These are phyloP conservation scores for Boulengeromyrus knoepffleri DNA, from an alignment of 2,113 vertebrate species.

Conservation along the genomic window DNA sequence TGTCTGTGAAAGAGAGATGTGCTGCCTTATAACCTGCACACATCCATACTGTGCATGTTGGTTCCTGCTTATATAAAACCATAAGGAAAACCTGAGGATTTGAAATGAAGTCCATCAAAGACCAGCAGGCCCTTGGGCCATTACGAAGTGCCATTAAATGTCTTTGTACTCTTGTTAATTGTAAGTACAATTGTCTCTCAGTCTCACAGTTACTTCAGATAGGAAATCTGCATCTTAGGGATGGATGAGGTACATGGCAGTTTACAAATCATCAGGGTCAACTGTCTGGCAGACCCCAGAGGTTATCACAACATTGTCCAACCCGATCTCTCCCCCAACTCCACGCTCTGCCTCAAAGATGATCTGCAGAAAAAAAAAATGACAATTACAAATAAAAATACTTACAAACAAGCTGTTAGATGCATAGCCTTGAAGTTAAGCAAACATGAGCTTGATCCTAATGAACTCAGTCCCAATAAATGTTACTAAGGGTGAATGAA, in stretches of 20 bases:
- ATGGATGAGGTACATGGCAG: neutral
- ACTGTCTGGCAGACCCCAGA: slow-evolving; percentile 74
- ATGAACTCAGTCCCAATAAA: neutral
- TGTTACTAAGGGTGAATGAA: neutral
- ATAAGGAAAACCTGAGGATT: neutral
- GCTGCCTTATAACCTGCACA: neutral
- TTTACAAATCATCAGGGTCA: slow-evolving; percentile 42
- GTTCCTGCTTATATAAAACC: neutral
- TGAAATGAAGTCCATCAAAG: neutral
- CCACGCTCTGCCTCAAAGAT: slow-evolving; percentile 84
- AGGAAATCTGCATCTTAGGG: neutral
- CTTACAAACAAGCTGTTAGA: neutral
- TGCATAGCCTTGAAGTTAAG: neutral
- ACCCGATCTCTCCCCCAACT: slow-evolving; percentile 74
- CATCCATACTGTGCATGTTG: neutral
- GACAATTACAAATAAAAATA: neutral
- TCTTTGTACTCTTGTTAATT: neutral
- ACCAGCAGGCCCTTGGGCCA: too few species aligned
- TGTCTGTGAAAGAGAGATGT: neutral
- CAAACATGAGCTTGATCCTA: slow-evolving; percentile 17
- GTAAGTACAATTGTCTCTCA: neutral
- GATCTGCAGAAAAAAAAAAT: slow-evolving; percentile 55
- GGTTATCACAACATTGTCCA: slow-evolving; percentile 75
- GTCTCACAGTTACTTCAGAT: neutral
- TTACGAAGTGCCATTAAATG: neutral